Percentiles rank a stretch among this genome's conserved stretches.
Evolutionary conservation across 35 echinoderm and acorn worm genomes (phyloP).

Genomic region (Apostichopus japonicus): DNA sequence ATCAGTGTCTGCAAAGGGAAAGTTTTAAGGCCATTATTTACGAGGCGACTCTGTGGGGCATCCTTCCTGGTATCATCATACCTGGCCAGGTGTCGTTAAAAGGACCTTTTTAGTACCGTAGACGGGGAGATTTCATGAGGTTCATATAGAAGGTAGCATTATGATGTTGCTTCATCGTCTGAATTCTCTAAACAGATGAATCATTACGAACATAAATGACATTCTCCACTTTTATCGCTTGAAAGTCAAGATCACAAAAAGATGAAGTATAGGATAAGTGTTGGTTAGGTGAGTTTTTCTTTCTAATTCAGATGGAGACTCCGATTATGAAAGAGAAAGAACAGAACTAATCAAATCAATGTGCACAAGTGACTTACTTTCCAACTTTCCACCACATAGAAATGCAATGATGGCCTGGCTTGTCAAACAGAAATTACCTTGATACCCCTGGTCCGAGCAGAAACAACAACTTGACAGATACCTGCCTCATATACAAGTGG

Average conservation of each 20-base stretch:
- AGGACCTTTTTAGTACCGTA: conserved; percentile 3
- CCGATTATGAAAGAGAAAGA: no score
- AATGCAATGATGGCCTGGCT: no score
- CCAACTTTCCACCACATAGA: no score
- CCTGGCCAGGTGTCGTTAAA: conserved; percentile 17
- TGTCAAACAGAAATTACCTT: no score
- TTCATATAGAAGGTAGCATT: not conserved
- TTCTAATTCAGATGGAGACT: no score
- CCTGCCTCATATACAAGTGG: no score
- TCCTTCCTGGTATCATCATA: not conserved
- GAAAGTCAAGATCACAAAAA: not conserved
- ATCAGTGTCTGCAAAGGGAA: conserved; percentile 12
- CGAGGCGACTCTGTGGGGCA: not conserved
- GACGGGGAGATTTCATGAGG: not conserved
- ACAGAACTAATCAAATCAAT: no score
- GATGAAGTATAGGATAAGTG: not conserved
- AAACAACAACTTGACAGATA: no score
- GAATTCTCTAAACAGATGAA: not conserved
- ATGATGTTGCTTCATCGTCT: not conserved
- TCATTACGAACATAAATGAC: not conserved
- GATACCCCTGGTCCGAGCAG: no score
- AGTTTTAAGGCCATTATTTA: conserved; percentile 43
- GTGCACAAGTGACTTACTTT: no score
- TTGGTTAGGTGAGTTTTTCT: not conserved
- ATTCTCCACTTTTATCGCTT: not conserved